Evolutionary conservation across 2,888 invertebrate genomes (phyloP).

Genomic region (Perizoma affinitatum): DNA sequence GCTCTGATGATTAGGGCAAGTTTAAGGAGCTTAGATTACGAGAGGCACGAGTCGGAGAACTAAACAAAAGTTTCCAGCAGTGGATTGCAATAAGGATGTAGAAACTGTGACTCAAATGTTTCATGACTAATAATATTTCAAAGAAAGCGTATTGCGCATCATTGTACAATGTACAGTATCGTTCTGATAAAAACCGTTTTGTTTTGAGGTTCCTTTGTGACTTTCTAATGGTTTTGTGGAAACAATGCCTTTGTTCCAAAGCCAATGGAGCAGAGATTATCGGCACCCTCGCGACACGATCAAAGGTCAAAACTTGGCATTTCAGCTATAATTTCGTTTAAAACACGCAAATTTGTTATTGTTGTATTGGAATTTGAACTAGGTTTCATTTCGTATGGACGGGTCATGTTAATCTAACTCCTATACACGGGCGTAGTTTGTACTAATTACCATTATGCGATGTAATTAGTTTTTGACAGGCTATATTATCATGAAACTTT

Average conservation of each 20-base stretch:
- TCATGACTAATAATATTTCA: conserved; percentile 18
- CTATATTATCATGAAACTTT: background rate
- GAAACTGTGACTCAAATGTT: background rate
- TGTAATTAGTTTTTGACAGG: too few species aligned
- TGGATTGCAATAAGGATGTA: background rate
- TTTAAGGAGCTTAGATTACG: conserved; percentile 9
- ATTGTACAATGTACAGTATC: conserved; percentile 9
- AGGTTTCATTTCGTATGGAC: background rate
- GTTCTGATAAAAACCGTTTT: conserved; percentile 10
- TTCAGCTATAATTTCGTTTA: conserved; percentile 46
- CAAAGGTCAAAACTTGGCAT: conserved; percentile 51
- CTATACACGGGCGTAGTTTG: too few species aligned
- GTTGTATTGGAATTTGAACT: conserved; percentile 16
- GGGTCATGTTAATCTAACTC: background rate
- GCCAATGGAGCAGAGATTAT: conserved; percentile 42
- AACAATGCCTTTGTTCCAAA: conserved; percentile 47
- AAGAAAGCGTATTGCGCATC: conserved; percentile 18
- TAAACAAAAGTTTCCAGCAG: too few species aligned
- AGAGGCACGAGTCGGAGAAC: background rate
- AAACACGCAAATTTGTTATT: conserved; percentile 34
- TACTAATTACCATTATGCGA: too few species aligned
- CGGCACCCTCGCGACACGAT: conserved; percentile 35
- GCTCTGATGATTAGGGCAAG: conserved; percentile 21
- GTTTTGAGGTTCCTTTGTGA: conserved; percentile 26
- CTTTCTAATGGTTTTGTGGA: conserved; percentile 19